Conservation (phyloP, 1,140 invertebrate genomes). For the Branchinecta lynchi region DNA sequence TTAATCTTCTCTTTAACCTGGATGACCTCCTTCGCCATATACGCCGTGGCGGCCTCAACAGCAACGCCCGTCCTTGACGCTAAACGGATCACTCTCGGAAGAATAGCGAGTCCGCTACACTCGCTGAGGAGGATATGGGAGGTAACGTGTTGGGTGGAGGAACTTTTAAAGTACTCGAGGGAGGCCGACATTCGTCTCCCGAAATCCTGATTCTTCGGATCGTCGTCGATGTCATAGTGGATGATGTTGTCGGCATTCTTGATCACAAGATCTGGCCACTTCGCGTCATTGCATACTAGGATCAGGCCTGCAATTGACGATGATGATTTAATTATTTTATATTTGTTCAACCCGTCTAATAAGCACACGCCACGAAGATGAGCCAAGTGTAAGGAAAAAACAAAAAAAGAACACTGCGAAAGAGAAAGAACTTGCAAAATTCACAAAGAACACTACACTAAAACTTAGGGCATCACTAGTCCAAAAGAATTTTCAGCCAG, state of each 20-base stretch:
- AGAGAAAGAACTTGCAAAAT: too few species aligned
- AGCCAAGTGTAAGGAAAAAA: too few species aligned
- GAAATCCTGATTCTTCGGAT: not conserved
- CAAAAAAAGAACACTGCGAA: too few species aligned
- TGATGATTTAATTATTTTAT: not conserved
- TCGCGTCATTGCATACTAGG: not conserved
- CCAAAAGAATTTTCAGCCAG: too few species aligned
- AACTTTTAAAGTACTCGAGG: not conserved
- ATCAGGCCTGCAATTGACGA: not conserved
- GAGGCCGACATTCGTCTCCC: not conserved
- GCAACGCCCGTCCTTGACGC: not conserved
- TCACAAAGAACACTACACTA: too few species aligned
- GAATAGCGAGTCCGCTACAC: not conserved
- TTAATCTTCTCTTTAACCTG: not conserved
- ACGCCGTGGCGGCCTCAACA: not conserved
- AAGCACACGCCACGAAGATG: too few species aligned
- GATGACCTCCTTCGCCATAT: not conserved
- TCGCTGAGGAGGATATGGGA: not conserved
- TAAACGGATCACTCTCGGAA: not conserved
- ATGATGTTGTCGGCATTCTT: not conserved
- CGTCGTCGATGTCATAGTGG: not conserved
- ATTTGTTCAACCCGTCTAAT: too few species aligned
- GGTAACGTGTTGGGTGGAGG: not conserved
- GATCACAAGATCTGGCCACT: not conserved
- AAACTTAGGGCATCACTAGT: too few species aligned